These are phyloP conservation scores for Epizoanthus fatuus DNA, from an alignment of 92 coral and sea anemone species.

Conservation along the genomic window DNA sequence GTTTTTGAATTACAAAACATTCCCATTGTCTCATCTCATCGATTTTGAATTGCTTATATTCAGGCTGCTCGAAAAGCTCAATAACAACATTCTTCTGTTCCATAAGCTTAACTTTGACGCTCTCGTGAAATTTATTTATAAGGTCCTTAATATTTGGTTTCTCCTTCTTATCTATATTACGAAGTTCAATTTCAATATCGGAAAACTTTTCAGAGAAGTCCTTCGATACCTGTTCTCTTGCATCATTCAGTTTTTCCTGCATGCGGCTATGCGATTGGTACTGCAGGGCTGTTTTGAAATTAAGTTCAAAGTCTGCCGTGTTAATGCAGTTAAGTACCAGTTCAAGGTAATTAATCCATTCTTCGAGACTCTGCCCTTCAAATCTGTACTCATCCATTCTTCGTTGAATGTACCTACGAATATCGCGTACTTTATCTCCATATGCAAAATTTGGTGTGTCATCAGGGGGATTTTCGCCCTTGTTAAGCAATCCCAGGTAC, in stretches of 20 bases:
- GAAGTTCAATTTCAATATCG: background rate
- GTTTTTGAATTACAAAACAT: background rate
- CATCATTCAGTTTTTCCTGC: background rate
- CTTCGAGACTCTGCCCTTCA: conserved; percentile 9
- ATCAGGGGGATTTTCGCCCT: conserved; percentile 24
- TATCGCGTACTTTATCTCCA: conserved; percentile 20
- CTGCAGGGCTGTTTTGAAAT: conserved; percentile 23
- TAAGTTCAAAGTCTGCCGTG: conserved; percentile 25
- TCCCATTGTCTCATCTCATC: conserved; percentile 20
- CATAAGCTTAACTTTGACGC: background rate
- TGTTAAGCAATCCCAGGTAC: conserved; percentile 20
- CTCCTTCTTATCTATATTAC: background rate
- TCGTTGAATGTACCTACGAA: conserved; percentile 19
- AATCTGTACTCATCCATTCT: background rate
- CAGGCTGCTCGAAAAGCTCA: background rate
- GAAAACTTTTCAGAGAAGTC: conserved; percentile 1
- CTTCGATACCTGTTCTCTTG: conserved; percentile 7
- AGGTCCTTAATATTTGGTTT: background rate
- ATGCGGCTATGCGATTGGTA: background rate
- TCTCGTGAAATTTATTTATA: background rate
- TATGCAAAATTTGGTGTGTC: conserved; percentile 20
- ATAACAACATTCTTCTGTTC: background rate
- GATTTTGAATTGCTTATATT: conserved; percentile 1
- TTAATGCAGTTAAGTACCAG: conserved; percentile 14
- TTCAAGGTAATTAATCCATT: conserved; percentile 14